phyloP scores from a whole-genome alignment of 2,113 vertebrate species.

The Theristicus caerulescens region DNA sequence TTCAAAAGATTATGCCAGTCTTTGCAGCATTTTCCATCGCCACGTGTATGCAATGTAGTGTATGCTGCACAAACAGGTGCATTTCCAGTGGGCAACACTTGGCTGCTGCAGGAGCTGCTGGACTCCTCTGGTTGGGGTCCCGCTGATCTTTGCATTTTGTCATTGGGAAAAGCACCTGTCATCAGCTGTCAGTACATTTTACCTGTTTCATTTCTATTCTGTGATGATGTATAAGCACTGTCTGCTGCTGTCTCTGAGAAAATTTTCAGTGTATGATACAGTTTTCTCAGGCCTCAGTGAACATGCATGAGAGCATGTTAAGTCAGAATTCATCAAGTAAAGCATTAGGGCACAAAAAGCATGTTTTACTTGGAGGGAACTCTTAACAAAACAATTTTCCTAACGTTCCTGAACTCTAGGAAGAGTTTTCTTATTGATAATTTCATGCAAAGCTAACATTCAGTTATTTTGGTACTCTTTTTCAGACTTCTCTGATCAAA shows the following conservation, averaged over 20 bases:
- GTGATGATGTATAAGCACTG: background rate
- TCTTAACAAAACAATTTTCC: background rate
- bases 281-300: background rate
- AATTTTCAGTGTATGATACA: background rate
- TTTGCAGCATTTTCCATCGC: background rate
- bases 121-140: background rate
- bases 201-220: background rate
- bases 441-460: background rate
- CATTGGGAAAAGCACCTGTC: background rate
- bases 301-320: background rate
- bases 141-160: background rate
- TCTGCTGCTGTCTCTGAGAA: background rate
- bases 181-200: background rate
- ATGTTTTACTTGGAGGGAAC: background rate
- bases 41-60: background rate
- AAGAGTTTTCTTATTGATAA: background rate
- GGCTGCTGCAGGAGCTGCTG: background rate
- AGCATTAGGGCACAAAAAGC: background rate
- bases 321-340: background rate
- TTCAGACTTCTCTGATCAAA: background rate
- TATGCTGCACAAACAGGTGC: background rate
- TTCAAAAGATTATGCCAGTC: background rate
- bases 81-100: background rate
- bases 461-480: background rate
- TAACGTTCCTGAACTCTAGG: background rate